phyloP scores from a whole-genome alignment of 2,888 invertebrate species.

The Philereme transversata region DNA sequence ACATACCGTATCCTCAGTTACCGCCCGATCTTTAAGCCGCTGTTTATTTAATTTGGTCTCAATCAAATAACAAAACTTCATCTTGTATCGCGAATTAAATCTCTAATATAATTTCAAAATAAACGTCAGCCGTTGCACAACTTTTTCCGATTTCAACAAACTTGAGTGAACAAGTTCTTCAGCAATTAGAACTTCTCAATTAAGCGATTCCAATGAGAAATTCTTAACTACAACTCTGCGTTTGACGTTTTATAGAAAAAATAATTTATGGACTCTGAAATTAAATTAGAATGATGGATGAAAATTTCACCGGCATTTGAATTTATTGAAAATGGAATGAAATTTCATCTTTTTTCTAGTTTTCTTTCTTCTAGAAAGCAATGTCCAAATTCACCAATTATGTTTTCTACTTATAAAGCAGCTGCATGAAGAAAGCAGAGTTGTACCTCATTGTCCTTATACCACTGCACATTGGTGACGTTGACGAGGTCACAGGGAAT shows the following conservation, averaged over 20 bases:
- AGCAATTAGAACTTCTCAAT: conserved; percentile 19
- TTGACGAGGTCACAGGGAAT: conserved; percentile 62
- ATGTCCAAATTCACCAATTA: background rate
- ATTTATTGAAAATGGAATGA: conserved; percentile 1
- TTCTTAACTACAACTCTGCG: conserved; percentile 10
- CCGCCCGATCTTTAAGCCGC: too few relatives aligned
- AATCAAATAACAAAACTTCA: too few relatives aligned
- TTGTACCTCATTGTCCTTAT: conserved; percentile 70
- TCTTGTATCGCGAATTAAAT: background rate
- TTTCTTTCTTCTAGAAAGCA: too few relatives aligned
- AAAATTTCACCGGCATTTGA: conserved; percentile 12
- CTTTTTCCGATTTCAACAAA: conserved; percentile 11
- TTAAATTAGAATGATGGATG: conserved; percentile 28
- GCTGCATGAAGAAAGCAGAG: background rate
- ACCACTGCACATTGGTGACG: conserved; percentile 67
- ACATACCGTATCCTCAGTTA: too few relatives aligned
- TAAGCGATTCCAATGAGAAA: conserved; percentile 15
- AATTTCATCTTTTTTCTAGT: too few relatives aligned
- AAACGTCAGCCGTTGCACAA: conserved; percentile 13
- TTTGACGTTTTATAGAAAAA: conserved; percentile 23
- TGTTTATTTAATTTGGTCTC: too few relatives aligned
- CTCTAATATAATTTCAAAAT: background rate
- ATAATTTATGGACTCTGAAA: conserved; percentile 20
- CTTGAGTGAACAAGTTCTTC: conserved; percentile 15
- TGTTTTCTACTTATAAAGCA: background rate